phyloP scores from a whole-genome alignment of 2,888 invertebrate genomes.

The Charanyca ferruginea region DNA sequence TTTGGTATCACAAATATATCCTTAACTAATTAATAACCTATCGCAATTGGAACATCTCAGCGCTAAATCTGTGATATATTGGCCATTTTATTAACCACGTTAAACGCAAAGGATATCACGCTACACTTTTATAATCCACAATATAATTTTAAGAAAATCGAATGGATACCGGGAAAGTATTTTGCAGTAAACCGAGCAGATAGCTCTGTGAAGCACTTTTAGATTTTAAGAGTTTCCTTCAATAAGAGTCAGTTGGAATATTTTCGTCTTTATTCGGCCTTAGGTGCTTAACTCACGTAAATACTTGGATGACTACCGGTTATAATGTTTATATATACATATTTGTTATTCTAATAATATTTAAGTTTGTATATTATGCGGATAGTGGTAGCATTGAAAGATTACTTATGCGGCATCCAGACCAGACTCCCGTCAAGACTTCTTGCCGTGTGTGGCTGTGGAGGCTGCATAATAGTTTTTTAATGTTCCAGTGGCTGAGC shows the following conservation, averaged over 20 bases:
- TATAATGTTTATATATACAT: background rate
- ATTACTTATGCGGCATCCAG: too few species aligned
- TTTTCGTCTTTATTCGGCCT: conserved; percentile 15
- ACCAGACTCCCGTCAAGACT: too few species aligned
- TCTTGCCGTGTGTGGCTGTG: too few species aligned
- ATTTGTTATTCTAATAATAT: too few species aligned
- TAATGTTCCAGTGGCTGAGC: too few species aligned
- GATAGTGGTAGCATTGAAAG: too few species aligned
- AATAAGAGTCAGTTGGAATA: conserved; percentile 25
- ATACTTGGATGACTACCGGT: background rate
- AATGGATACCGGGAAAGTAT: conserved; percentile 17
- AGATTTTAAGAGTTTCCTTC: conserved; percentile 38
- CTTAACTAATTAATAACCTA: too few species aligned
- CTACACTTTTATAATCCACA: conserved; percentile 31
- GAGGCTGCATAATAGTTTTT: too few species aligned
- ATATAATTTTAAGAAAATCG: conserved; percentile 38
- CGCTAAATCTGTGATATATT: background rate
- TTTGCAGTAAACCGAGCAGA: conserved; percentile 48
- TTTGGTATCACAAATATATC: conserved; percentile 1
- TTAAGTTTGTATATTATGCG: too few species aligned
- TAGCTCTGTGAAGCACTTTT: conserved; percentile 32
- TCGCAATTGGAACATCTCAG: background rate
- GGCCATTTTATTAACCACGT: background rate
- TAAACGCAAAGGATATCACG: conserved; percentile 2
- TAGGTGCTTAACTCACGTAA: conserved; percentile 2